Percentiles rank a stretch among this genome's conserved stretches.
Evolutionary conservation across 1,140 invertebrate genomes (phyloP).

Genomic region (Thrips palmi): DNA sequence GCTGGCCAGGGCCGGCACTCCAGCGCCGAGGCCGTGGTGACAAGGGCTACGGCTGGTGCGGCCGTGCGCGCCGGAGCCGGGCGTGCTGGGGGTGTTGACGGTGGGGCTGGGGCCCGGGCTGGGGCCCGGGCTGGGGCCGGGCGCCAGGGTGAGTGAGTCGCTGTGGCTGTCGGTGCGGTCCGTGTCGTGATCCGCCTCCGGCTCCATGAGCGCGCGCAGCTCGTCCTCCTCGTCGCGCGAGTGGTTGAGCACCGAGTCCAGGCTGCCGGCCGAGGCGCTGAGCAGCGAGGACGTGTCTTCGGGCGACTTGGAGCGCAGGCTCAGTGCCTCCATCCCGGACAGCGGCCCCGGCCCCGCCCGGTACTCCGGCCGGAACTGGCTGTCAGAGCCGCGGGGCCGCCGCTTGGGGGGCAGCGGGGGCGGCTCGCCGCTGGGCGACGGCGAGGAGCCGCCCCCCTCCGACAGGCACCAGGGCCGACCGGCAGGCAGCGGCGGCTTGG

Average conservation of each 20-base stretch:
- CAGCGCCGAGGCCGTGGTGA: too few species aligned
- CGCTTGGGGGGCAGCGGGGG: slow-evolving; percentile 62
- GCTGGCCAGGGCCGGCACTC: too few species aligned
- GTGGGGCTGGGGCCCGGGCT: too few species aligned
- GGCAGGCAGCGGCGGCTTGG: slow-evolving; percentile 69
- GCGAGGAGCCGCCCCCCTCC: slow-evolving; percentile 24
- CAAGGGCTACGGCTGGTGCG: too few species aligned
- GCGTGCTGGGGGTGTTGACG: too few species aligned
- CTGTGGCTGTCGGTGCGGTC: too few species aligned
- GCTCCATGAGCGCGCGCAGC: slow-evolving; percentile 39
- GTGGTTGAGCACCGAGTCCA: slow-evolving; percentile 68
- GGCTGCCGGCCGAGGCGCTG: slow-evolving; percentile 54
- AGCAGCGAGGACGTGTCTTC: slow-evolving; percentile 47
- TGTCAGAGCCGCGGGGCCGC: slow-evolving; percentile 29
- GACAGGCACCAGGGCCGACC: slow-evolving; percentile 28
- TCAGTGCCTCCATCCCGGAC: slow-evolving; percentile 23
- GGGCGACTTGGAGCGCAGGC: slow-evolving; percentile 39
- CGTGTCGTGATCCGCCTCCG: too few species aligned
- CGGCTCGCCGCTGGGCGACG: slow-evolving; percentile 28
- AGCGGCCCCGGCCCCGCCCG: slow-evolving; percentile 25
- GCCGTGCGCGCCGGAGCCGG: too few species aligned
- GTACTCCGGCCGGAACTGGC: slow-evolving; percentile 31
- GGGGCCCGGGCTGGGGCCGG: slow-evolving; percentile 26
- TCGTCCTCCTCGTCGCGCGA: slow-evolving; percentile 55
- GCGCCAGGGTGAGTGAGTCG: slow-evolving; percentile 20